phyloP scores from a whole-genome alignment of 2,113 vertebrate species.

The Scalopus aquaticus region DNA sequence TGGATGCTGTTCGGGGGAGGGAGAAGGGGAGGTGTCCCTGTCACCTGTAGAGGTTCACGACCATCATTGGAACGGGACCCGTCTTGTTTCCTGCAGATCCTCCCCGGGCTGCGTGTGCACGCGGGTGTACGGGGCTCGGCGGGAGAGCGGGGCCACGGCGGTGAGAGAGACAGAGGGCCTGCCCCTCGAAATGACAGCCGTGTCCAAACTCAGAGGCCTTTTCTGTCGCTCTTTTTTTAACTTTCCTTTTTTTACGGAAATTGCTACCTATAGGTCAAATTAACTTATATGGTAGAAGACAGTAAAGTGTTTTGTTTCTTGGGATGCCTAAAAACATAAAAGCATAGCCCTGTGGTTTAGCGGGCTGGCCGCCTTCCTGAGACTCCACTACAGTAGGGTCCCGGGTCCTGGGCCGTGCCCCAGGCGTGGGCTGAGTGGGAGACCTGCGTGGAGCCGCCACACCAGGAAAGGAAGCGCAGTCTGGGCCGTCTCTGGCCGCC shows the following conservation, averaged over 20 bases:
- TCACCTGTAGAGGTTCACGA: background rate
- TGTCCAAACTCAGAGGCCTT: background rate
- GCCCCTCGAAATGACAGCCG: background rate
- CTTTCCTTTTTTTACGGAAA: conserved; percentile 49
- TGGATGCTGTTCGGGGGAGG: background rate
- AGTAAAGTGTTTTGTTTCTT: conserved; percentile 39
- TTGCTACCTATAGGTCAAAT: conserved; percentile 45
- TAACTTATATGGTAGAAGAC: conserved; percentile 11
- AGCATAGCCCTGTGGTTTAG: background rate
- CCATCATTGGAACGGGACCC: background rate
- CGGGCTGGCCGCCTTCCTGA: conserved; percentile 1
- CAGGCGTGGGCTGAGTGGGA: background rate
- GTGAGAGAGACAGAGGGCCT: background rate
- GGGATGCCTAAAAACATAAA: conserved; percentile 17
- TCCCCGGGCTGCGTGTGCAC: background rate
- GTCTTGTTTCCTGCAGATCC: background rate
- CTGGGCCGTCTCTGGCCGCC: background rate
- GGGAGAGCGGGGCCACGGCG: background rate
- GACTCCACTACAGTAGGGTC: no score
- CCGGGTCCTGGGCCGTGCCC: background rate
- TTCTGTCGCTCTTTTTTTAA: background rate
- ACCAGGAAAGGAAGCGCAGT: background rate
- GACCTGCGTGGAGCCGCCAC: no score
- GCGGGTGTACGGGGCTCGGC: background rate
- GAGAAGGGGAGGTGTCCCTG: background rate